Percentiles rank a stretch among this genome's conserved stretches.
These are phyloP conservation scores for Aethina tumida DNA, from an alignment of 1,140 invertebrate genomes.

Conservation along the genomic window DNA sequence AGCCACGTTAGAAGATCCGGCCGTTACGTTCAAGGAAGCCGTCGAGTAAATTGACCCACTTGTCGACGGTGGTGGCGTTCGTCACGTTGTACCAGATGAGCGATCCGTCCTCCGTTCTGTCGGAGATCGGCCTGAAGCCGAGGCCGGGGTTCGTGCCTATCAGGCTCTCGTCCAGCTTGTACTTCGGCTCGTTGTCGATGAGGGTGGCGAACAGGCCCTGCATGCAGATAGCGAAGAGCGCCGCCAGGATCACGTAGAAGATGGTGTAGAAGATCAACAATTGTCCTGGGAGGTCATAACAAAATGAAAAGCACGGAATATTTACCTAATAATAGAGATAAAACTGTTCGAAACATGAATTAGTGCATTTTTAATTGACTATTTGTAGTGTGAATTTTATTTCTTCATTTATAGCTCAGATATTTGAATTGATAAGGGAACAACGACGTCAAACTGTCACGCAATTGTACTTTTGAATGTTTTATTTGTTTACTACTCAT, in stretches of 20 bases:
- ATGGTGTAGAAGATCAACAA: slow-evolving; percentile 73
- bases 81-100: slow-evolving; percentile 69
- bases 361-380: background rate
- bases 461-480: no score
- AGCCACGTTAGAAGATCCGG: background rate
- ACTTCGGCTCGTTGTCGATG: slow-evolving; percentile 57
- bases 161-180: slow-evolving; percentile 59
- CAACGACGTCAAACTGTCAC: no score
- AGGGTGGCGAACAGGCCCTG: slow-evolving; percentile 65
- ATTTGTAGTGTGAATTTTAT: slow-evolving; percentile 5
- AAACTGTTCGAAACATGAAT: slow-evolving; percentile 1
- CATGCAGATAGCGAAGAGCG: slow-evolving; percentile 75
- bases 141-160: slow-evolving; percentile 85
- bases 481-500: no score
- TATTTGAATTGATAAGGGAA: background rate
- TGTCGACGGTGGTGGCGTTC: slow-evolving; percentile 51
- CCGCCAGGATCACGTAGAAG: slow-evolving; percentile 69
- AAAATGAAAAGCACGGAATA: slow-evolving; percentile 20
- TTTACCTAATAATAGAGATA: slow-evolving; percentile 5
- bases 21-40: slow-evolving; percentile 59
- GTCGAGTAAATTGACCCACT: slow-evolving; percentile 58
- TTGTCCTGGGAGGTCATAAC: no score
- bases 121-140: slow-evolving; percentile 76
- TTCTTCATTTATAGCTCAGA: background rate
- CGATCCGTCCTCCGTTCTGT: slow-evolving; percentile 63